Base-by-base conservation (phyloP, 2,888 invertebrate species). In the Drosophila leonis region DNA sequence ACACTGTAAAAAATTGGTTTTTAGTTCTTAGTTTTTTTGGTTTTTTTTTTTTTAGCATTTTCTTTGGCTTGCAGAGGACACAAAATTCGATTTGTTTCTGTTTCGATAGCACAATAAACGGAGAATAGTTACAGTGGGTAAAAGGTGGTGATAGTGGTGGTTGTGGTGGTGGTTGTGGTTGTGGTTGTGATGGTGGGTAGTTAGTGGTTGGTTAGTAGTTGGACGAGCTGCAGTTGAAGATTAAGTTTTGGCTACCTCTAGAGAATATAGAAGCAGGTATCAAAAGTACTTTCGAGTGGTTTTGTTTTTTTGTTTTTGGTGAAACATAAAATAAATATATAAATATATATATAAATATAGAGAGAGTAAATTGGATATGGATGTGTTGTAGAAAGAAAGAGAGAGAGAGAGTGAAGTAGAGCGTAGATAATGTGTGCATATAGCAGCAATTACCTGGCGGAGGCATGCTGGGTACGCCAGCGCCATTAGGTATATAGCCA, bases 371-470 rank as follows among this genome's bases (percentile, higher is more conserved):
- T 69, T 59, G 65, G 64, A 78, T 69, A 59, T 69, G 63, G 56
- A 59, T 49, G 65, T 65, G 61, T 67, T 63, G 41, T 49, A 37
- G 51, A 66, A 51, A 69, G 41, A 83, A 20, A 80, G 57, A 76
- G 64, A 49, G 31, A 49, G 49, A 72, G 68, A 68, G 49, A 69
- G 42, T 67, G 46, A 62, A 74, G 48, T 65, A 18, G 52, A 64
- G 69, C 29, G 29, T 75, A 27, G 37, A 8, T 3, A n/a, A 39
- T 64, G 24, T n/a, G 49, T 15, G 54, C 24, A 35, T 42, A 49
- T 42, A 44, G 46, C 31, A 33, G 31, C 52, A 80, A 75, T 92
- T 92, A 93, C 93, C 93, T 92, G 93, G 92, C 54, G 92, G 92
- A 86, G 92, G 91, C 78, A 91, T 90, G 66, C 78, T 91, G 59